Evolutionary conservation across 2,797 vertebrate genomes (phyloP).

Genomic region (Chiroxiphia lanceolata): DNA sequence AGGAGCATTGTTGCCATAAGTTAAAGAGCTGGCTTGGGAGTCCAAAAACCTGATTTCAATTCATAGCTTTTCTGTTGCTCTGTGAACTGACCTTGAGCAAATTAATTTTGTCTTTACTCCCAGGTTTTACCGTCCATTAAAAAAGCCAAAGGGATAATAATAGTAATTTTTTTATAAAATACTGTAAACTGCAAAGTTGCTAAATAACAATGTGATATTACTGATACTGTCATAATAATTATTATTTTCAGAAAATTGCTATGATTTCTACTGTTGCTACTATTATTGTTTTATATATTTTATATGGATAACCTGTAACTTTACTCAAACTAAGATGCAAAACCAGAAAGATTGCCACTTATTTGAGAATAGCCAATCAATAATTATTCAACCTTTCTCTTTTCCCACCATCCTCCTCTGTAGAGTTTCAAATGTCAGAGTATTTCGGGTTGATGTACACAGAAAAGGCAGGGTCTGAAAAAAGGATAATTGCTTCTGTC

Average conservation of each 20-base stretch:
- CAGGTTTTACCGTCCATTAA: background rate
- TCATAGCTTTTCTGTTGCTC: background rate
- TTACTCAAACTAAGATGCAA: background rate
- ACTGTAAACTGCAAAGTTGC: background rate
- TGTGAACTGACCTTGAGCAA: slow-evolving; percentile 30
- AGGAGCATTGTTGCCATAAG: background rate
- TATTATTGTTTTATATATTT: background rate
- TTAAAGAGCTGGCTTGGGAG: background rate
- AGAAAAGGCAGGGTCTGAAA: slow-evolving; percentile 33
- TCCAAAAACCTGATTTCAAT: background rate
- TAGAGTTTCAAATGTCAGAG: slow-evolving; percentile 18
- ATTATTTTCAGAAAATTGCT: background rate
- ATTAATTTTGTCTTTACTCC: background rate
- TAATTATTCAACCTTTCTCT: background rate
- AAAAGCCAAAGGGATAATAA: background rate
- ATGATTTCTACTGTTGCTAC: background rate
- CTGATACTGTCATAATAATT: background rate
- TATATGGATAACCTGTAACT: background rate
- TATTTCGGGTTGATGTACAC: slow-evolving; percentile 13
- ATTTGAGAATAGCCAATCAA: background rate
- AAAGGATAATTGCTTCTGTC: slow-evolving; percentile 6
- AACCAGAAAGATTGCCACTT: background rate
- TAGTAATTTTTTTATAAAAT: background rate
- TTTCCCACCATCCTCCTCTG: background rate
- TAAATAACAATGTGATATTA: background rate